Evolutionary conservation across 2,113 vertebrate genomes (phyloP), one percentile per base, ranked within the genome.

Genomic region (Dicrurus megarhynchus): DNA sequence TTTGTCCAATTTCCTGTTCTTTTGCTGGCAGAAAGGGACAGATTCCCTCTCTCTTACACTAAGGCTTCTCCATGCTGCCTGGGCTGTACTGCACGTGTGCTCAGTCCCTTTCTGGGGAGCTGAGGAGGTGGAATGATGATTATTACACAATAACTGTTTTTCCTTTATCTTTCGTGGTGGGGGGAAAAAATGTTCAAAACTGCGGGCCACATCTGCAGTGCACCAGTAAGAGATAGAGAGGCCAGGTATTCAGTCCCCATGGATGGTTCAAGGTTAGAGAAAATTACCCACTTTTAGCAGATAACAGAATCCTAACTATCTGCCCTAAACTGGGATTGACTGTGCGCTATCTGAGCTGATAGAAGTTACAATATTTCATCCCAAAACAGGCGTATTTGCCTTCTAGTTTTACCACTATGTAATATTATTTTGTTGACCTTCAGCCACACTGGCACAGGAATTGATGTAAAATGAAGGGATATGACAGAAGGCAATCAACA

Each of bases 201-300:
- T 56, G 59, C 79, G 79, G 86, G 41, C 46, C 60, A 63, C 64
- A 89, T 90, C 55, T 70, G 49, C 59, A 68, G 89, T 9, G n/a
- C 52, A 56, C 90, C 91, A 87, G 61, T 89, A 94, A 90, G 64
- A 96, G 84, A 94, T 8, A 91, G 92, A 90, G 73, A 73, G 52
- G 64, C 87, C 49, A 78, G 33, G 53, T 52, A 81, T 95, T 94
- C 71, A 81, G 68, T 67, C 55, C 82, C 75, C 24, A 73, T 35
- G 73, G 84, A 92, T 70, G 32, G 89, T 35, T 96, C 87, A 96
- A 97, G 94, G 93, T 94, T 90, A 85, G 75, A 95, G 89, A 90
- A 96, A 97, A 97, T 97, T 84, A 96, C 89, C 87, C 89, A 90
- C 85, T 95, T 97, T 86, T 88, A 93, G 93, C 42, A 92, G 93